Conservation (phyloP, 2,888 invertebrate genomes). For the Gnatocerus cornutus region DNA sequence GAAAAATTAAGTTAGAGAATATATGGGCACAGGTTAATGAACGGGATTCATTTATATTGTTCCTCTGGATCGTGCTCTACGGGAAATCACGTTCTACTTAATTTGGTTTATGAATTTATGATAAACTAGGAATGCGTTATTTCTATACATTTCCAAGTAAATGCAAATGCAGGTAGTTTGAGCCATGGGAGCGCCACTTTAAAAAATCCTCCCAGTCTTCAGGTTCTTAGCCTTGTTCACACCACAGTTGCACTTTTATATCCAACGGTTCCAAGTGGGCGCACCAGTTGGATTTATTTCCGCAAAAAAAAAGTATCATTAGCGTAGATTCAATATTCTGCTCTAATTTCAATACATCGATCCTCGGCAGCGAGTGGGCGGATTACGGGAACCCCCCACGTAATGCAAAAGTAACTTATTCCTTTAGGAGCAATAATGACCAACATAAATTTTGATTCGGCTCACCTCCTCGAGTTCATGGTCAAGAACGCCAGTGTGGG, state of each 20-base stretch:
- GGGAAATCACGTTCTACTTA: too few species aligned
- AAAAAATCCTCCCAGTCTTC: too few species aligned
- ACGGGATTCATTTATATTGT: conserved; percentile 2
- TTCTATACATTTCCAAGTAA: too few species aligned
- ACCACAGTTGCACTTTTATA: too few species aligned
- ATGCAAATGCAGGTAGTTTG: too few species aligned
- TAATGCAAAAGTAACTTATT: conserved; percentile 21
- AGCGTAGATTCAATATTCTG: neutral
- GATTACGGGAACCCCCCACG: conserved; percentile 27
- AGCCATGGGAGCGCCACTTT: too few species aligned
- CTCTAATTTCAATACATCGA: conserved; percentile 21
- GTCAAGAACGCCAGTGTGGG: conserved; percentile 18
- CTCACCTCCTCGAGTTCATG: conserved; percentile 39
- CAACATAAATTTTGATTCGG: conserved; percentile 26
- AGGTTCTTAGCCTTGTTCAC: too few species aligned
- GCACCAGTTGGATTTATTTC: too few species aligned
- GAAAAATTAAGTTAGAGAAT: neutral
- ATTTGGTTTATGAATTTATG: too few species aligned
- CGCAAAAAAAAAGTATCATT: conserved; percentile 26
- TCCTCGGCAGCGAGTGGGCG: conserved; percentile 5
- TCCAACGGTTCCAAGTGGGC: too few species aligned
- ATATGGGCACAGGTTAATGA: neutral
- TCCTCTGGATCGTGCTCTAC: neutral
- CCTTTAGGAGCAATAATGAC: conserved; percentile 16
- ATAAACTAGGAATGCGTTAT: too few species aligned